phyloP scores from a whole-genome alignment of 2,888 invertebrate species.

The Cataglyphis cursor region DNA sequence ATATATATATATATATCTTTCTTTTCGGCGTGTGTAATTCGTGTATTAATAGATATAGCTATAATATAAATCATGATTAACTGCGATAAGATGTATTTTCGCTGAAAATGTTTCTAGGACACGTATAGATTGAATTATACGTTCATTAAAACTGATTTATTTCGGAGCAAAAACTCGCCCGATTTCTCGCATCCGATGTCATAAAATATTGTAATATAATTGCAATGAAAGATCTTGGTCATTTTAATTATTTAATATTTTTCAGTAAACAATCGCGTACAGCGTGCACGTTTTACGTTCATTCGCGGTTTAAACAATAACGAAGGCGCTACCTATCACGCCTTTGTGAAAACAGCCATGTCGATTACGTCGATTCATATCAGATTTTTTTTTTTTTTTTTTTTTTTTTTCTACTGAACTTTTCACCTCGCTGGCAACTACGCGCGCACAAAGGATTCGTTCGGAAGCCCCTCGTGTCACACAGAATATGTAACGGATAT shows the following conservation, averaged over 20 bases:
- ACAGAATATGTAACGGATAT: slow-evolving; percentile 60
- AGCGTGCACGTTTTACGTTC: neutral
- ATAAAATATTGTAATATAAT: neutral
- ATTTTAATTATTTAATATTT: neutral
- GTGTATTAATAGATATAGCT: neutral
- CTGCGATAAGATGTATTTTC: slow-evolving; percentile 23
- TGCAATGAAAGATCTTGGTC: neutral
- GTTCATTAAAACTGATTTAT: neutral
- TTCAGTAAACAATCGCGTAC: neutral
- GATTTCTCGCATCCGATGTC: neutral
- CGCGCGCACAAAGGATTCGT: slow-evolving; percentile 73
- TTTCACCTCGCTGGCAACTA: slow-evolving; percentile 74
- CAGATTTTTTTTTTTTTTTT: slow-evolving; percentile 27
- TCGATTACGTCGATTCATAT: slow-evolving; percentile 27
- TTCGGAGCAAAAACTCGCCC: neutral
- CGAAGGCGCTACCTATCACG: neutral
- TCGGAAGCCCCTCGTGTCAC: slow-evolving; percentile 79
- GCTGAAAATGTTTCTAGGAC: slow-evolving; percentile 25
- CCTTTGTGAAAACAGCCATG: neutral
- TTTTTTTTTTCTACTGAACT: neutral
- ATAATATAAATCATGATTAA: slow-evolving; percentile 35
- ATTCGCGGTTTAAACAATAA: neutral
- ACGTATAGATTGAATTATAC: slow-evolving; percentile 17
- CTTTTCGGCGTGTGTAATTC: neutral
- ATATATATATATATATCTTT: neutral